phyloP scores from a whole-genome alignment of 2,113 vertebrate species.

The Cervus canadensis region DNA sequence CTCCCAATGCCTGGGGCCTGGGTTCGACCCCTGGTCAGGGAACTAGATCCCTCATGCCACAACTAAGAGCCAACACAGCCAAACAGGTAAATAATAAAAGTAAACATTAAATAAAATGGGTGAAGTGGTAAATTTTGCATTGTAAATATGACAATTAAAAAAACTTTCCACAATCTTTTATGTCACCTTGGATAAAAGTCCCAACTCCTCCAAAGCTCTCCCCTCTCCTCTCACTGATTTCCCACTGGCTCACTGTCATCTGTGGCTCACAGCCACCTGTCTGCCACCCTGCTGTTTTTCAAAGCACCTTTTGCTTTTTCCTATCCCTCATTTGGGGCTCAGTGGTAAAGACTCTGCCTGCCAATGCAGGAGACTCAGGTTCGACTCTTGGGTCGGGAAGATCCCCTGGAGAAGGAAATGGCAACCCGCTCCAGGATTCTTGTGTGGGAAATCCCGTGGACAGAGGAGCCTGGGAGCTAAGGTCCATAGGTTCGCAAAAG shows the following conservation, averaged over 20 bases:
- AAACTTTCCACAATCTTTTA: background rate
- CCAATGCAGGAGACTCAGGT: background rate
- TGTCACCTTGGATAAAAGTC: background rate
- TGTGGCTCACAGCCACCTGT: background rate
- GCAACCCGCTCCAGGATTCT: background rate
- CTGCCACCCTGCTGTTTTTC: background rate
- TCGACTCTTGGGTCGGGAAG: background rate
- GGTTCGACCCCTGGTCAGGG: background rate
- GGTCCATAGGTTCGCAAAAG: background rate
- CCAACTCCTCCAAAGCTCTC: background rate
- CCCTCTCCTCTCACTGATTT: background rate
- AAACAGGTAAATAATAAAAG: background rate
- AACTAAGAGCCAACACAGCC: background rate
- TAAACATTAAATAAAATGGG: background rate
- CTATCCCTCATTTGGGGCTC: background rate
- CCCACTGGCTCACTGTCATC: background rate
- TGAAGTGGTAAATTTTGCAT: background rate
- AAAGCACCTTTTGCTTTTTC: background rate
- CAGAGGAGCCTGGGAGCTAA: background rate
- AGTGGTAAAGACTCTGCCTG: background rate
- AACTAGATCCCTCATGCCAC: background rate
- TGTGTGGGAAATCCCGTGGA: background rate
- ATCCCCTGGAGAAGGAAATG: background rate
- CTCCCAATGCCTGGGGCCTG: background rate
- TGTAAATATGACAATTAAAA: background rate